These are phyloP conservation scores for Tridacna gigas DNA, from an alignment of 2,888 invertebrate species.

Conservation along the genomic window DNA sequence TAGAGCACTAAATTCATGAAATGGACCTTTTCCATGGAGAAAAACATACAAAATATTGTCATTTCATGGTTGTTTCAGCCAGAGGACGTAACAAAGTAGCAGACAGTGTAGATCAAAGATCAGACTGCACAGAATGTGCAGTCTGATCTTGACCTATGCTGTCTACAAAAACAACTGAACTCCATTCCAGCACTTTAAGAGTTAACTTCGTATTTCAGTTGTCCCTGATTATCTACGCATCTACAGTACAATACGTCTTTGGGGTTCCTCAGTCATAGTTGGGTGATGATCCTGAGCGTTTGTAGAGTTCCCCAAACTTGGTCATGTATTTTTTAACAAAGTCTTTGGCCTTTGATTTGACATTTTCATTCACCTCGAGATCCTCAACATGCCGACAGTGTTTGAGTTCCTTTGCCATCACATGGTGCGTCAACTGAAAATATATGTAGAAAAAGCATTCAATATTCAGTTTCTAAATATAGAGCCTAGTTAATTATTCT, in stretches of 20 bases:
- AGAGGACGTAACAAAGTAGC: too few relatives aligned
- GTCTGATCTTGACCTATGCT: too few relatives aligned
- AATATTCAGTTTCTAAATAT: too few relatives aligned
- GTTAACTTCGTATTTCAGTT: neutral
- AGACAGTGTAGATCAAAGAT: too few relatives aligned
- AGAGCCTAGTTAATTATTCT: too few relatives aligned
- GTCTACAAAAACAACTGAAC: too few relatives aligned
- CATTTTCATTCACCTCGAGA: constrained; percentile 94
- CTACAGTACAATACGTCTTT: neutral
- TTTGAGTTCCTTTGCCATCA: constrained; percentile 97
- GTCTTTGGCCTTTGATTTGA: constrained; percentile 97
- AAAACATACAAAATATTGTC: too few relatives aligned
- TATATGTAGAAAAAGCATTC: too few relatives aligned
- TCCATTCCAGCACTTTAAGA: neutral
- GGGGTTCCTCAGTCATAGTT: constrained; percentile 47
- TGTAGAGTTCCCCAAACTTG: constrained; percentile 94
- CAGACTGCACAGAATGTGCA: too few relatives aligned
- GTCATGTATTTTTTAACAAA: constrained; percentile 98
- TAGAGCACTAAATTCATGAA: too few relatives aligned
- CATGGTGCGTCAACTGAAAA: constrained; percentile 95
- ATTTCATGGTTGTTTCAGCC: too few relatives aligned
- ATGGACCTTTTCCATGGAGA: too few relatives aligned
- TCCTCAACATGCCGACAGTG: constrained; percentile 95
- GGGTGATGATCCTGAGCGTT: constrained; percentile 62
- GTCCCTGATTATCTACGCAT: neutral